Base-by-base conservation (phyloP, 2,797 vertebrate species). In the Crenuchus spilurus region DNA sequence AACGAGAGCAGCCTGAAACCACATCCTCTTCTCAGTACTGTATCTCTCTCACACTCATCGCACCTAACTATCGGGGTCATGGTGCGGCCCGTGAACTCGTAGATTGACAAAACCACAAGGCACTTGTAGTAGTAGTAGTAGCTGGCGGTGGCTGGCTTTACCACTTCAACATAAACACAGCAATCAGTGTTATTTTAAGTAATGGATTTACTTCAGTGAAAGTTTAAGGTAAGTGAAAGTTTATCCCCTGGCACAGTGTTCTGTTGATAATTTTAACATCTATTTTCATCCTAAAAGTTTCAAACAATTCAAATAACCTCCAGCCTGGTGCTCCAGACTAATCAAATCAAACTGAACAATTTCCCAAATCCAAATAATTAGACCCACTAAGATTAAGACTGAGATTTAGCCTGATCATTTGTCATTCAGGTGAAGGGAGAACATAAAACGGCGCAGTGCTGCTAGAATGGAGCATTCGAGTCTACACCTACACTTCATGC, bases 1-100 rank as follows among this genome's bases (percentile, higher is more conserved):
- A 37, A 57, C 63, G 60, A 76, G 75, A 67, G 67, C 74, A 72
- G 63, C 61, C 20, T 51, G 41, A 69, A 74, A 70, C 76, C 77
- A 82, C 80, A 80, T 82, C 80, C 80, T 74, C 70, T 79, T 77
- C 77, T 64, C 57, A 37, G 77, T 69, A 79, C 74, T 79, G 77
- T 79, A 79, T 79, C 51, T 41, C 60, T 42, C 51, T 71, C 77
- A 57, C 57, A 51, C 67, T 31, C 76, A 61, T 26, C 55, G 70
- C 65, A 70, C 60, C 74, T 68, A 70, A 76, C 76, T 79, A 76
- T 74, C 74, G 61, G 75, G 80, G 80, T 79, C 80, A 79, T 35
- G 60, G 68, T 71, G 80, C 46, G 63, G 80, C 73, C 74, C 62
- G 70, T 74, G 24, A 35, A 74, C 73, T 55, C 70, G 31, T 55